These are phyloP conservation scores for Lithobius niger DNA, from an alignment of 1,140 invertebrate species.

Conservation along the genomic window DNA sequence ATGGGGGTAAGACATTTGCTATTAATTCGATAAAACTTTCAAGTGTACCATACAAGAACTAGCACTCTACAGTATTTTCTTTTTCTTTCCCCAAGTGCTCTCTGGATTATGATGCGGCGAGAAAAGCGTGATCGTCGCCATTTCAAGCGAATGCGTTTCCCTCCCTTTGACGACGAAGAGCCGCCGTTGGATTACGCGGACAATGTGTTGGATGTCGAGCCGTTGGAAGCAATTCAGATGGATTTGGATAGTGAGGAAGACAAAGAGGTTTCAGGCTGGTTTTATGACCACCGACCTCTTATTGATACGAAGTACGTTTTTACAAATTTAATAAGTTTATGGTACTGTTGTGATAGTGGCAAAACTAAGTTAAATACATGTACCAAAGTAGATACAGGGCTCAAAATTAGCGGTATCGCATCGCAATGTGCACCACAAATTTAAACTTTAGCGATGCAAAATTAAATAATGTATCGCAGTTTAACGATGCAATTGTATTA, in stretches of 20 bases:
- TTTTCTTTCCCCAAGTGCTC: conserved; percentile 50
- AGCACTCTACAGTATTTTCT: background rate
- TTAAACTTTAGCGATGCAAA: too few relatives aligned
- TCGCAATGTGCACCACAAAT: too few relatives aligned
- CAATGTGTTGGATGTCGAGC: conserved; percentile 97
- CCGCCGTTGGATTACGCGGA: conserved; percentile 98
- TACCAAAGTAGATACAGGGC: too few relatives aligned
- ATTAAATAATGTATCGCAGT: too few relatives aligned
- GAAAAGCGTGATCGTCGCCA: conserved; percentile 97
- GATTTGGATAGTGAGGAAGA: conserved; percentile 96
- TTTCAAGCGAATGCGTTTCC: conserved; percentile 99
- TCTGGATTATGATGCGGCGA: conserved; percentile 99
- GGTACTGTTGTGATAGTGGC: too few relatives aligned
- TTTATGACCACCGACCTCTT: conserved; percentile 96
- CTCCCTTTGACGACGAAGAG: conserved; percentile 99
- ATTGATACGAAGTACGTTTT: conserved; percentile 59
- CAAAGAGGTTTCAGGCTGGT: conserved; percentile 75
- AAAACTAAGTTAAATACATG: too few relatives aligned
- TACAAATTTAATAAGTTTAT: too few relatives aligned
- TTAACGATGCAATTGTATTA: too few relatives aligned
- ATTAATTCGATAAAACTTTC: conserved; percentile 2
- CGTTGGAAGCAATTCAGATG: conserved; percentile 97
- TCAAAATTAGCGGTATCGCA: too few relatives aligned
- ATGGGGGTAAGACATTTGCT: conserved; percentile 66
- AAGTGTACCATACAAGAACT: background rate